Percentiles rank a stretch among this genome's conserved stretches.
Evolutionary conservation across 2,888 invertebrate genomes (phyloP).

Genomic region (Melipona beecheii): DNA sequence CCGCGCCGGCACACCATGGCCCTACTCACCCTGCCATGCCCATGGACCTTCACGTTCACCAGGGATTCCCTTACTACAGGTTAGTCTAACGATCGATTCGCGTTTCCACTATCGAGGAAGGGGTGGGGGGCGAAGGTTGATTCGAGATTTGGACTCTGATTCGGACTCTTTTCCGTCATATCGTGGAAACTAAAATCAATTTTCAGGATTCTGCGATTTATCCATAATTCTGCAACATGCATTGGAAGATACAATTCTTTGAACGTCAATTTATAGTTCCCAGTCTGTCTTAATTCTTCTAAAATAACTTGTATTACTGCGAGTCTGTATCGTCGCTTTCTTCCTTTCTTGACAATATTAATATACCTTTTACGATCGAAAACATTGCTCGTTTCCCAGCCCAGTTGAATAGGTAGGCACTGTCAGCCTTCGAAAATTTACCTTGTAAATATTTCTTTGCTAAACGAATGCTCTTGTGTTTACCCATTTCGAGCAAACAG

Average conservation of each 20-base stretch:
- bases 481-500: constrained; percentile 64
- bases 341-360: not conserved
- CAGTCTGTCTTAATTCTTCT: not conserved
- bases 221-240: too few species aligned
- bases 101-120: not conserved
- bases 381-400: constrained; percentile 45
- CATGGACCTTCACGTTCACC: constrained; percentile 96
- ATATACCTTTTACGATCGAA: constrained; percentile 24
- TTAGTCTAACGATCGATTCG: constrained; percentile 14
- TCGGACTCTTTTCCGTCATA: too few species aligned
- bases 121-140: too few species aligned
- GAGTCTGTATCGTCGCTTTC: not conserved
- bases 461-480: constrained; percentile 64
- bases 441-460: constrained; percentile 67
- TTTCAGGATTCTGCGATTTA: too few species aligned
- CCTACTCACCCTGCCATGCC: constrained; percentile 87
- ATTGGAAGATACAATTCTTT: too few species aligned
- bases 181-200: too few species aligned
- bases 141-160: too few species aligned
- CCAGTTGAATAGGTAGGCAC: constrained; percentile 59
- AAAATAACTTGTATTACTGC: not conserved
- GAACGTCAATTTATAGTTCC: too few species aligned
- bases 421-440: constrained; percentile 57
- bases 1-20: constrained; percentile 86
- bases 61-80: constrained; percentile 94